These are phyloP conservation scores for Antheraea yamamai DNA, from an alignment of 2,888 invertebrate species.

Conservation along the genomic window DNA sequence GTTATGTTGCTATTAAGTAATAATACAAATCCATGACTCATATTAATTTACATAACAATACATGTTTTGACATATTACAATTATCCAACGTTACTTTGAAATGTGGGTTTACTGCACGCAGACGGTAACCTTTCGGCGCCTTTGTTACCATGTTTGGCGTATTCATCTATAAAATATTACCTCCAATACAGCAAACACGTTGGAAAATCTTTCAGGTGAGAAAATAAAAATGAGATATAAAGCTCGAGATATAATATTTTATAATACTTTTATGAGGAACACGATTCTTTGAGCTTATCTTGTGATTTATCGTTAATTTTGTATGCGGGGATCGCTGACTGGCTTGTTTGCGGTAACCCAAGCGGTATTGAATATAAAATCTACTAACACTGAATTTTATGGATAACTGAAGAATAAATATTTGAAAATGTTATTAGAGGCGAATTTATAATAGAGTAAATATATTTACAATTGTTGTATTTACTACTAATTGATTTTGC, in stretches of 20 bases:
- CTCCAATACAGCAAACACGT: conserved; percentile 22
- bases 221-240: conserved; percentile 13
- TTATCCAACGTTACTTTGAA: conserved; percentile 4
- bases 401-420: not conserved
- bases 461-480: too few species aligned
- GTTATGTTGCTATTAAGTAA: not conserved
- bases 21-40: not conserved
- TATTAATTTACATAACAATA: not conserved
- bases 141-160: conserved; percentile 36
- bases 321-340: conserved; percentile 1
- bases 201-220: conserved; percentile 15
- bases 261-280: conserved; percentile 10
- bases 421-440: not conserved
- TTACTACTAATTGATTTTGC: too few species aligned
- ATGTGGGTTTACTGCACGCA: conserved; percentile 13
- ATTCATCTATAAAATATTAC: conserved; percentile 46
- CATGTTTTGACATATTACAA: not conserved
- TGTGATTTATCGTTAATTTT: conserved; percentile 14
- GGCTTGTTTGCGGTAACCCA: conserved; percentile 4
- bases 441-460: not conserved
- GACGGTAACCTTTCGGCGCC: conserved; percentile 26
- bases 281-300: conserved; percentile 9
- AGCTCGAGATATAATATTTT: conserved; percentile 7
- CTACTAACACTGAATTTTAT: not conserved
- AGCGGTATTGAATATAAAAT: conserved; percentile 5